Evolutionary conservation across 2,888 invertebrate species (phyloP), one percentile per base, ranked within the genome.

Genomic region (Pristionchus exspectatus): DNA sequence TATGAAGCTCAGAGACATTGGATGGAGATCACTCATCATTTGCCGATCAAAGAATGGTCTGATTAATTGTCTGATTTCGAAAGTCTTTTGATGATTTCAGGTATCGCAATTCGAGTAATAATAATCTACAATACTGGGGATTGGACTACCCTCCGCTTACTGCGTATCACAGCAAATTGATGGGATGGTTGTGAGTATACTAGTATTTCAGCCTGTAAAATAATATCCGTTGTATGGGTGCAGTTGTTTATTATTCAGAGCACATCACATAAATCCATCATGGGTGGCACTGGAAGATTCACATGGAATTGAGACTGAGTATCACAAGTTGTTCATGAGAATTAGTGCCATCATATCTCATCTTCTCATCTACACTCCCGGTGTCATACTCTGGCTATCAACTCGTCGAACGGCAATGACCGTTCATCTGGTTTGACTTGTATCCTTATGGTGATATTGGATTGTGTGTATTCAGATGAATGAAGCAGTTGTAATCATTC

Each of bases 1-100:
- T 99, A 97, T 95, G 99, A 99, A 96, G 99, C 99, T 0, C 99
- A 99, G 95, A 96, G 99, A 85, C 99, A 99, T 95, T 99, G 99
- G 99, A 98, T 98, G 97, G 99, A 99, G 96, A 97, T 99, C 90
- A 98, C 98, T 0, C 96, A 97, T 38, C 97, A 98, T 95, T 96
- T 99, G 84, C 97, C 97, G 3, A 89, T 96, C 1, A 90, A 95
- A 74, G 95, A 96, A 90, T 96, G 96, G 96, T 96, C 30, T 72
- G 72, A 27, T 88, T 74, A 24, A 87, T 10, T 44, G 4, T 84
- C 66, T 59, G 5, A 18, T 27, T 59, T 12, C 14, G 18, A 38
- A 30, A 14, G 30, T 18, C 14, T 59, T 38, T 66, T 33, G 44
- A 10, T 77, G 30, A 21, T 50, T 94, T 24, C 91, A 96, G 96